phyloP scores from a whole-genome alignment of 2,888 invertebrate species.

The Melanargia galathea region DNA sequence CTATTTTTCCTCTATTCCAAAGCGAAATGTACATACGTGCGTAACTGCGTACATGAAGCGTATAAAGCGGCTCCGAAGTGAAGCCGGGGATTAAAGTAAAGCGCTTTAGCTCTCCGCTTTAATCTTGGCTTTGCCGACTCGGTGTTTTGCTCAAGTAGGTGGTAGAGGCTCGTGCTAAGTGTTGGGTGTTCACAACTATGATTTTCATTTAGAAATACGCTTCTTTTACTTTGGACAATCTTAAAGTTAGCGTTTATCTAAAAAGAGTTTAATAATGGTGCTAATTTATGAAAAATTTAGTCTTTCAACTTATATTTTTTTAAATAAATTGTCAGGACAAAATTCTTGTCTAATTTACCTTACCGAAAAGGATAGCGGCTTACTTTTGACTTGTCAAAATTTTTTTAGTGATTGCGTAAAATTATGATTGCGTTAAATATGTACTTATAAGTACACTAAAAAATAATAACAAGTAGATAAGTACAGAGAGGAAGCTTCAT shows the following conservation, averaged over 20 bases:
- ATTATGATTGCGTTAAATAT: too few relatives aligned
- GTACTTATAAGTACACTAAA: too few relatives aligned
- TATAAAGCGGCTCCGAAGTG: constrained; percentile 16
- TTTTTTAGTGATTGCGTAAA: too few relatives aligned
- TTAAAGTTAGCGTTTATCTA: background rate
- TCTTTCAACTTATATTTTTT: too few relatives aligned
- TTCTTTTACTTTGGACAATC: background rate
- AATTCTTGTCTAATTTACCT: too few relatives aligned
- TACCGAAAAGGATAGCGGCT: too few relatives aligned
- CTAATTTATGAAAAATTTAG: too few relatives aligned
- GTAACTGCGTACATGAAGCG: constrained; percentile 21
- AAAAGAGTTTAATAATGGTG: background rate
- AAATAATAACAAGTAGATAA: too few relatives aligned
- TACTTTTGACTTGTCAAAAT: too few relatives aligned
- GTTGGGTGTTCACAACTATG: constrained; percentile 6
- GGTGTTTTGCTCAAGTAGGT: constrained; percentile 16
- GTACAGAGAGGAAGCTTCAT: too few relatives aligned
- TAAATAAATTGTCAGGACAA: too few relatives aligned
- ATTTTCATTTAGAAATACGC: constrained; percentile 9
- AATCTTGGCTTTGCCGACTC: constrained; percentile 24
- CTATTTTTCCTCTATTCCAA: background rate
- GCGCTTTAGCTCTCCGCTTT: constrained; percentile 23
- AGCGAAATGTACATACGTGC: constrained; percentile 4
- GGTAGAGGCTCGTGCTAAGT: constrained; percentile 16
- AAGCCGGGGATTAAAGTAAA: constrained; percentile 23